Evolutionary conservation across 2,888 invertebrate genomes (phyloP), one percentile per base, ranked within the genome.

Genomic region (Dexiosoma caninum): DNA sequence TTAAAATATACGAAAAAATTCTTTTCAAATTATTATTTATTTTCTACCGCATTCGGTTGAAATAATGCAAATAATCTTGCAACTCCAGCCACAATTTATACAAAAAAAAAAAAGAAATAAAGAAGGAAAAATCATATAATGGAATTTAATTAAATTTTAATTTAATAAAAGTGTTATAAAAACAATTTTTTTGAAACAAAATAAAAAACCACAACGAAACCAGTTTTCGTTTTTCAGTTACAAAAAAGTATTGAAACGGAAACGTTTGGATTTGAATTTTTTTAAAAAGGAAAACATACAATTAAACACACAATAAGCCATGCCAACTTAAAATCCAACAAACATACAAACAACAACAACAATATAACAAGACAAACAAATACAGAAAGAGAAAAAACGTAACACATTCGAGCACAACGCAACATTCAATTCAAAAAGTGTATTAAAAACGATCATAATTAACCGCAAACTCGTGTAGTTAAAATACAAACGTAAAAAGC

Each of bases 381-480:
- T n/a, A n/a, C n/a, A n/a, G n/a, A n/a, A n/a, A n/a, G n/a, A n/a
- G n/a, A n/a, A 62, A 69, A 59, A 71, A 59, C 14, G 51, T 55
- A 30, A 77, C 69, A 78, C 62, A 66, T 53, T 72, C 16, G 6
- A 78, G 30, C 42, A 64, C 42, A 59, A 64, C 57, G n/a, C n/a
- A 78, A 70, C 64, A 62, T 51, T 71, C 32, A 66, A 71, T 49
- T 66, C n/a, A n/a, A 37, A 72, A 83, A 27, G 79, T 67, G 76
- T 57, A 82, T 84, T 74, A 83, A 30, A 70, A 71, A 82, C 79
- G 80, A 69, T 57, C 80, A 79, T 64, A 72, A 72, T 72, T 64
- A 55, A 72, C 72, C 72, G 44, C 53, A 62, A 72, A 72, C 62
- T 77, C 82, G 83, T 83, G 86, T 85, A 86, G 82, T 83, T 83